phyloP scores from a whole-genome alignment of 2,797 vertebrate genomes.

The Propithecus perrieri region DNA sequence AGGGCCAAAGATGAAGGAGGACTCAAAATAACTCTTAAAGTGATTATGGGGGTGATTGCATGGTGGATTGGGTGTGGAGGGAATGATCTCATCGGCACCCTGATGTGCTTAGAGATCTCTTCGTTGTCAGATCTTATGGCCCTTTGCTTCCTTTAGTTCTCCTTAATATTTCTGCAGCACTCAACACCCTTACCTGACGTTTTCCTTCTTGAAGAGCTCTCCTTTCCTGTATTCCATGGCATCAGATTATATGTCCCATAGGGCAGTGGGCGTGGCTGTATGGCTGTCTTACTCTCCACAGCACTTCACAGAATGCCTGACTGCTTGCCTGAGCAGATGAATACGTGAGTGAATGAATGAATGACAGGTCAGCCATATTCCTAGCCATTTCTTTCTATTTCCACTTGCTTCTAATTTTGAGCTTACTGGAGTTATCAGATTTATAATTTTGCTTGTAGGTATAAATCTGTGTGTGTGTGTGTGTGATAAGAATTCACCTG shows the following conservation, averaged over 20 bases:
- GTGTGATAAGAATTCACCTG: background rate
- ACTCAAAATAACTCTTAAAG: background rate
- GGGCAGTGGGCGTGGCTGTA: too few relatives aligned
- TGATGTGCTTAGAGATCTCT: background rate
- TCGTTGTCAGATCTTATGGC: background rate
- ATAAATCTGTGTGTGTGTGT: background rate
- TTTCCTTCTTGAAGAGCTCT: background rate
- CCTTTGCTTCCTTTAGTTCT: background rate
- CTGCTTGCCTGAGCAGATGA: background rate
- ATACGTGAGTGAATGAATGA: background rate
- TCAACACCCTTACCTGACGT: background rate
- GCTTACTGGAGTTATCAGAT: background rate
- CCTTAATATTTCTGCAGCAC: background rate
- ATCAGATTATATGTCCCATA: background rate
- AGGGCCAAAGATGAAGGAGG: background rate
- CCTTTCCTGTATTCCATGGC: background rate
- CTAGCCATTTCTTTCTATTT: background rate
- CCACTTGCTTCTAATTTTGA: background rate
- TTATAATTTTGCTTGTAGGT: background rate
- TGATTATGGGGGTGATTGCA: background rate
- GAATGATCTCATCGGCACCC: background rate
- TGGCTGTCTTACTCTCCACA: background rate
- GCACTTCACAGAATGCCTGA: background rate
- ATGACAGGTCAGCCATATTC: background rate
- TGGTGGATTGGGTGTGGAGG: background rate